Percentiles rank a stretch among this genome's conserved stretches.
Conservation (phyloP, 23 tunicate genomes). For the Halocynthia aurantium region DNA sequence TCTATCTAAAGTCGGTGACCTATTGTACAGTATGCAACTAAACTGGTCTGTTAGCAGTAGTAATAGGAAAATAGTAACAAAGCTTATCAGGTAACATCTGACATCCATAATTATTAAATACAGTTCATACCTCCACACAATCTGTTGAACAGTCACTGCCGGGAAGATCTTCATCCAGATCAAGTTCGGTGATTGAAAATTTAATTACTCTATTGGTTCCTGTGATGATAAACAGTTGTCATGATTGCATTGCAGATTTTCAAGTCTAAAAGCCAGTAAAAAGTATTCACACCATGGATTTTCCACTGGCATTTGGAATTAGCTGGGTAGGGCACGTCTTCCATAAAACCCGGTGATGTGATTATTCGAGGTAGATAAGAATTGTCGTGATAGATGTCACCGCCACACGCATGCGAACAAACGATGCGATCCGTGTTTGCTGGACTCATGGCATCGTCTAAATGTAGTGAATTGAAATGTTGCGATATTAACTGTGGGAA, state of each 20-base stretch:
- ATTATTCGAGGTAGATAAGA: constrained; percentile 9
- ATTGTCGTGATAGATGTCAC: constrained; percentile 1
- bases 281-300: constrained; percentile 9
- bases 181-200: constrained; percentile 4
- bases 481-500: too few relatives aligned
- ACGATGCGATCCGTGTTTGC: constrained; percentile 29
- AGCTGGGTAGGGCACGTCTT: constrained; percentile 20
- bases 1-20: too few relatives aligned
- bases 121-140: constrained; percentile 7
- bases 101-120: not conserved
- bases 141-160: constrained; percentile 5
- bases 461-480: not conserved
- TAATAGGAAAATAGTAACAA: too few relatives aligned
- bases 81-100: too few relatives aligned
- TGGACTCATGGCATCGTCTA: constrained; percentile 16
- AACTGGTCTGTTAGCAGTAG: too few relatives aligned
- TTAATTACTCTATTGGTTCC: not conserved
- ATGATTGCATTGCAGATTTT: not conserved
- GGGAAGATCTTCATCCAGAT: not conserved
- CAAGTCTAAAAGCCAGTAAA: not conserved
- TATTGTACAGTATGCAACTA: too few relatives aligned
- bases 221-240: not conserved
- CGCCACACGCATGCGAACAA: constrained; percentile 42
- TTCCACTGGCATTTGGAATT: constrained; percentile 27
- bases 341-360: constrained; percentile 35